phyloP scores from a whole-genome alignment of 2,888 invertebrate species.

The Perizoma affinitatum region DNA sequence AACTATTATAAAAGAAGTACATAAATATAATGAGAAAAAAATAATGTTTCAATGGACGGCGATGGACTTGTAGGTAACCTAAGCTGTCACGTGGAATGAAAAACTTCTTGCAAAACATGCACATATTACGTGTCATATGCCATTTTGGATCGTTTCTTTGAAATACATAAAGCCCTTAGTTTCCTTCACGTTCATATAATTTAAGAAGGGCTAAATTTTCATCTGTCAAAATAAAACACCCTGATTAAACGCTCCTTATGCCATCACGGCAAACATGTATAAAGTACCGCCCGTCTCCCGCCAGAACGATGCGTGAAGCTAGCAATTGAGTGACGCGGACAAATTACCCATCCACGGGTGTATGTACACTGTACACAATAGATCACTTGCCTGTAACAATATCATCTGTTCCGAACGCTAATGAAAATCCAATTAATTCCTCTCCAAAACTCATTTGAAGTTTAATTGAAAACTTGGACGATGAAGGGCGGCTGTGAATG shows the following conservation, averaged over 20 bases:
- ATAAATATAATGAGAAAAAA: too few relatives aligned
- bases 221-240: constrained; percentile 13
- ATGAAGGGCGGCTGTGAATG: constrained; percentile 67
- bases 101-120: too few relatives aligned
- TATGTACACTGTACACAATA: constrained; percentile 30
- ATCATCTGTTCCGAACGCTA: constrained; percentile 81
- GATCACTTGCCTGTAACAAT: constrained; percentile 76
- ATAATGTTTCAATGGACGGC: too few relatives aligned
- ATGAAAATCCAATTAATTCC: constrained; percentile 83
- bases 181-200: constrained; percentile 7
- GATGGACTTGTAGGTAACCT: too few relatives aligned
- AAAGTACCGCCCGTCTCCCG: constrained; percentile 29
- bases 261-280: constrained; percentile 22
- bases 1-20: too few relatives aligned
- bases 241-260: constrained; percentile 23
- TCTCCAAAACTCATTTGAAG: constrained; percentile 81
- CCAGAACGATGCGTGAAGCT: constrained; percentile 55
- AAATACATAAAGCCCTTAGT: background rate
- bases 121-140: too few relatives aligned
- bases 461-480: constrained; percentile 81
- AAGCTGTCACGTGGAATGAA: too few relatives aligned
- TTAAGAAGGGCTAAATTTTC: constrained; percentile 7
- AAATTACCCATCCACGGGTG: constrained; percentile 59
- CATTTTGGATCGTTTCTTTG: too few relatives aligned
- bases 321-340: constrained; percentile 70